A percentile compares a stretch with the other conserved stretches of the same genome.
Evolutionary conservation across 2,113 vertebrate genomes (phyloP).

Genomic region (Grammomys surdaster): DNA sequence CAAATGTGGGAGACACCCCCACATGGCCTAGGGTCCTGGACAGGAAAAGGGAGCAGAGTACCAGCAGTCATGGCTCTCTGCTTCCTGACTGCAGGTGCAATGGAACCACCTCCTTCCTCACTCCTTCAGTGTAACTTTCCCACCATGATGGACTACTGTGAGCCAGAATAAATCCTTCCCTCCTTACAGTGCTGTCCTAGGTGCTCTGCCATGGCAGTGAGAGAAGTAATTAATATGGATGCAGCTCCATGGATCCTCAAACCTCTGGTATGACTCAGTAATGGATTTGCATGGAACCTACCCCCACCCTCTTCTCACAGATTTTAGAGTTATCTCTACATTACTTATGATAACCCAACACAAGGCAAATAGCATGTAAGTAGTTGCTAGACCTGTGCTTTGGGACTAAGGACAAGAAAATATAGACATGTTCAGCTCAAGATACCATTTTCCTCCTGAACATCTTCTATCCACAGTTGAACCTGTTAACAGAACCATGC

Average conservation of each 20-base stretch:
- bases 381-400: neutral
- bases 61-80: too few relatives aligned
- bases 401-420: neutral
- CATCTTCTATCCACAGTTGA: neutral
- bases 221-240: neutral
- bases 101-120: neutral
- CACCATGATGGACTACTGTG: neutral
- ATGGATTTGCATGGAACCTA: neutral
- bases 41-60: neutral
- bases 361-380: neutral
- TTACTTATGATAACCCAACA: neutral
- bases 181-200: neutral
- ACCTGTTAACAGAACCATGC: neutral
- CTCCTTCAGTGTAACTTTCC: neutral
- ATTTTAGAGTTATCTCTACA: neutral
- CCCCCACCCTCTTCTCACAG: neutral
- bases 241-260: neutral
- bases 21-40: neutral
- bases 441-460: neutral
- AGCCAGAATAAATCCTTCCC: neutral
- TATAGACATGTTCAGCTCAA: neutral
- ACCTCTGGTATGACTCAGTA: neutral
- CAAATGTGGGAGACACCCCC: neutral
- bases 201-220: neutral
- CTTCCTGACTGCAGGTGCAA: neutral